Percentiles rank a stretch among this genome's conserved stretches.
Evolutionary conservation across 2,797 vertebrate species (phyloP).

Genomic region (Myotis daubentonii): DNA sequence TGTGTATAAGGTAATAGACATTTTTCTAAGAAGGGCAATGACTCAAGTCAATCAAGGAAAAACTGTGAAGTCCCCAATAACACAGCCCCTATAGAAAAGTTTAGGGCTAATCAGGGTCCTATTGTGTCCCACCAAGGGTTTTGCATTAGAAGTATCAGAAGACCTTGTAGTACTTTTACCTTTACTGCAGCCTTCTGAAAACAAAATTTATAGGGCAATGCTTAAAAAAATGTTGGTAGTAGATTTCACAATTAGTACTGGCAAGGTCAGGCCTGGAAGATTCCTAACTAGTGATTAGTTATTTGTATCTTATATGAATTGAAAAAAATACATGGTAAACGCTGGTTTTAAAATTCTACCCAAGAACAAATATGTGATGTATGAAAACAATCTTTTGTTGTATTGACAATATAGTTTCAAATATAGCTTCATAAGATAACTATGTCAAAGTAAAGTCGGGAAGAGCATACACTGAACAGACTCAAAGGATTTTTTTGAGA

Average conservation of each 20-base stretch:
- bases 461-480: neutral
- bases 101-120: neutral
- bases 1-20: accelerated
- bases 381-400: conserved; percentile 50
- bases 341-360: neutral
- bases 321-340: neutral
- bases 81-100: neutral
- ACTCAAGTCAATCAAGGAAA: neutral
- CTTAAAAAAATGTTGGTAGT: neutral
- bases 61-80: neutral
- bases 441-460: conserved; percentile 26
- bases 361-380: neutral
- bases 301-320: neutral
- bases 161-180: neutral
- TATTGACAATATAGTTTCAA: neutral
- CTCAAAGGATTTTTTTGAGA: neutral
- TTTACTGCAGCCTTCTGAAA: conserved; percentile 18
- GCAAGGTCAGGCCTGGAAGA: neutral
- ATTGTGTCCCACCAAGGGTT: neutral
- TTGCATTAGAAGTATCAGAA: neutral
- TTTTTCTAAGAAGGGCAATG: neutral
- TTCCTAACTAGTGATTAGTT: neutral
- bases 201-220: neutral
- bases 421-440: neutral
- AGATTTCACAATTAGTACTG: neutral